Percentiles rank a stretch among this genome's conserved stretches.
Conservation (phyloP, 2,113 vertebrate species). For the Tachysurus vachellii region DNA sequence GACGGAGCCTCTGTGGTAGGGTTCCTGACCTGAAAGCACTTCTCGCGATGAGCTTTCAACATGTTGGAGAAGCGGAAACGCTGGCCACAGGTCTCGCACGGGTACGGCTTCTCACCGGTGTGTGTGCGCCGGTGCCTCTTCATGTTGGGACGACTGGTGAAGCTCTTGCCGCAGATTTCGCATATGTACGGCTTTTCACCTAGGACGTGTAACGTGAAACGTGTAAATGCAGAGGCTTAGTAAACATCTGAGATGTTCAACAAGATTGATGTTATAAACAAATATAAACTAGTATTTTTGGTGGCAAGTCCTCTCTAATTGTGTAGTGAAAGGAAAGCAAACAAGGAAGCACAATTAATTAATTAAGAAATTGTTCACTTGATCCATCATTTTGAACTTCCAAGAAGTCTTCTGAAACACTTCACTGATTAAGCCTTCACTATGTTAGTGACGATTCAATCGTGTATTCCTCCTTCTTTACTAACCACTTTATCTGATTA, state of each 20-base stretch:
- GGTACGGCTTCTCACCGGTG: constrained; percentile 87
- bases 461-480: neutral
- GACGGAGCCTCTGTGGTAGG: constrained; percentile 60
- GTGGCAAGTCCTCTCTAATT: neutral
- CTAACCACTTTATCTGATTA: neutral
- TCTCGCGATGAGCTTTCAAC: constrained; percentile 88
- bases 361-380: neutral
- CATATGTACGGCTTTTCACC: constrained; percentile 89
- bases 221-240: neutral
- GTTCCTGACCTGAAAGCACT: constrained; percentile 81
- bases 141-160: constrained; percentile 90
- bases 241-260: neutral
- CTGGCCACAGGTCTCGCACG: constrained; percentile 83
- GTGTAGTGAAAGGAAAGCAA: neutral
- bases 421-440: neutral
- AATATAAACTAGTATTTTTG: neutral
- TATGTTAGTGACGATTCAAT: neutral
- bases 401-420: neutral
- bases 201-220: too few relatives aligned
- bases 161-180: constrained; percentile 88
- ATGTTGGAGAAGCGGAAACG: constrained; percentile 91
- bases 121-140: constrained; percentile 86
- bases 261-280: neutral
- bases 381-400: neutral
- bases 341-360: neutral